Percentiles rank a stretch among this genome's conserved stretches.
Conservation (phyloP, 2,888 invertebrate genomes). For the Caradrina clavipalpis region DNA sequence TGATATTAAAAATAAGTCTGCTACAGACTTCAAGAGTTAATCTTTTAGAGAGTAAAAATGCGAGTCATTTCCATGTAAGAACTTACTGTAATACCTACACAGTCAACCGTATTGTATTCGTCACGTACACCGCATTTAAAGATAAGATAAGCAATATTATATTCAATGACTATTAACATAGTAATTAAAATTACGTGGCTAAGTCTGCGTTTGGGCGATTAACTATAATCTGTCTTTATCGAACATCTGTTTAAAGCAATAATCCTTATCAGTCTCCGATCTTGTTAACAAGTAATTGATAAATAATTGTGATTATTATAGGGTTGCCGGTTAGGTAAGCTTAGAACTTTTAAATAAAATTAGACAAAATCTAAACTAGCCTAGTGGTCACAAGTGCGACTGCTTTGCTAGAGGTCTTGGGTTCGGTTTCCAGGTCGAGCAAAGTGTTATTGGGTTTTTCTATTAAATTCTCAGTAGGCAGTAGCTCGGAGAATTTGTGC, state of each 20-base stretch:
- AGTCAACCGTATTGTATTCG: neutral
- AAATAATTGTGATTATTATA: too few relatives aligned
- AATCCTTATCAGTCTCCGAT: neutral
- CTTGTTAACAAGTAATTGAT: neutral
- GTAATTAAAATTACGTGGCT: conserved; percentile 6
- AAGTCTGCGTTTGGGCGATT: conserved; percentile 3
- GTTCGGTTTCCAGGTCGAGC: too few relatives aligned
- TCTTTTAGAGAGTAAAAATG: neutral
- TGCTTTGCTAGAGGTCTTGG: too few relatives aligned
- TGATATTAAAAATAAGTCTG: too few relatives aligned
- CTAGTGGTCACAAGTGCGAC: too few relatives aligned
- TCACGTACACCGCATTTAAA: conserved; percentile 16
- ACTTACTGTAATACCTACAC: neutral
- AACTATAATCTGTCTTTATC: conserved; percentile 13
- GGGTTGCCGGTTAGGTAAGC: too few relatives aligned
- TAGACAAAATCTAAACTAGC: too few relatives aligned
- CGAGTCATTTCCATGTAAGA: neutral
- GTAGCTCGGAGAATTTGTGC: too few relatives aligned
- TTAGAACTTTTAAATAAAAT: too few relatives aligned
- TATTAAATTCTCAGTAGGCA: too few relatives aligned
- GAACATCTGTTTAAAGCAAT: neutral
- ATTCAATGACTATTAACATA: conserved; percentile 1
- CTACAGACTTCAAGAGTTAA: neutral
- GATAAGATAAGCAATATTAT: conserved; percentile 22
- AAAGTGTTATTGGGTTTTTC: too few relatives aligned